Percentiles rank a stretch among this genome's conserved stretches.
phyloP scores from a whole-genome alignment of 92 coral and sea anemone genomes.

The Porites rus region DNA sequence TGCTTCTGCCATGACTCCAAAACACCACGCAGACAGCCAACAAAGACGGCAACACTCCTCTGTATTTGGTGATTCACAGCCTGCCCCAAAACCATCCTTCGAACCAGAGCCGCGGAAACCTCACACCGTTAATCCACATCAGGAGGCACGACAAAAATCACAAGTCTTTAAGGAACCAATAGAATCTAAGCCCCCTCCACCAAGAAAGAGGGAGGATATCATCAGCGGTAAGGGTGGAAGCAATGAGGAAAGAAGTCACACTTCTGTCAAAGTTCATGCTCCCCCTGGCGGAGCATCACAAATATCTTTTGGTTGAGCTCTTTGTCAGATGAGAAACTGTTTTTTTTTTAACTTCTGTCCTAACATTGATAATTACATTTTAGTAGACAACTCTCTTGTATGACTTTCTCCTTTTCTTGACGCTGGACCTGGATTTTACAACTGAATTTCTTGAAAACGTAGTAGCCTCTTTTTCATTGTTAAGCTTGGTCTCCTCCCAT shows the following conservation, averaged over 20 bases:
- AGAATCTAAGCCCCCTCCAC: constrained; percentile 29
- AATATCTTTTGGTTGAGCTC: constrained; percentile 84
- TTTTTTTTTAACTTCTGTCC: constrained; percentile 22
- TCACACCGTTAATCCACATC: constrained; percentile 47
- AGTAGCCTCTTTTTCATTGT: not conserved
- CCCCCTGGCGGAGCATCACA: constrained; percentile 97
- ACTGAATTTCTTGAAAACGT: not conserved
- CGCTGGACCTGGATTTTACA: not conserved
- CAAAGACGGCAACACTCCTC: constrained; percentile 88
- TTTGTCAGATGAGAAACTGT: not conserved
- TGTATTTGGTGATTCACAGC: constrained; percentile 78
- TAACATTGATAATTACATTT: constrained; percentile 15
- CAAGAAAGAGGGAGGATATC: constrained; percentile 14
- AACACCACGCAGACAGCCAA: constrained; percentile 68
- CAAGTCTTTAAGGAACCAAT: constrained; percentile 29
- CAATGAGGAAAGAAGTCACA: constrained; percentile 27
- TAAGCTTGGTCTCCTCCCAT: not conserved
- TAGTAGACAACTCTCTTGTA: not conserved
- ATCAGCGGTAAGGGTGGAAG: constrained; percentile 19
- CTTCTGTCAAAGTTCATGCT: constrained; percentile 80
- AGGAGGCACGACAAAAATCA: constrained; percentile 42
- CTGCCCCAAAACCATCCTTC: constrained; percentile 48
- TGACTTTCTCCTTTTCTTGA: not conserved
- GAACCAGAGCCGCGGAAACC: constrained; percentile 62
- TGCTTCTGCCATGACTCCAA: constrained; percentile 8